Conservation (phyloP, 1,140 invertebrate species). For the Tetramorium parvispinum region DNA sequence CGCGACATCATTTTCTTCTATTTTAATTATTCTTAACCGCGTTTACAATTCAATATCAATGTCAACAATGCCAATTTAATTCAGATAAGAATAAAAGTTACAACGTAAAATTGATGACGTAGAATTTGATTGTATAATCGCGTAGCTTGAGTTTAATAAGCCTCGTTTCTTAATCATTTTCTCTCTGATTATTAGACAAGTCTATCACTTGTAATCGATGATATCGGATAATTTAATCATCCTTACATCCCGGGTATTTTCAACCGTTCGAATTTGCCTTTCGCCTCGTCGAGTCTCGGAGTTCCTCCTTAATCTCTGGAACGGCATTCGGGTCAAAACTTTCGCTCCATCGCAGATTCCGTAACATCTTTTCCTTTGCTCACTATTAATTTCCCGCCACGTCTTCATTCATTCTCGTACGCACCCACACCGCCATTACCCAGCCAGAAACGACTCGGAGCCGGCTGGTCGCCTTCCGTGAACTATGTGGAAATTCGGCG, state of each 20-base stretch:
- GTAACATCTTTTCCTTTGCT: slow-evolving; percentile 29
- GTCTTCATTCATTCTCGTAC: slow-evolving; percentile 50
- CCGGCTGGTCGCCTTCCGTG: background rate
- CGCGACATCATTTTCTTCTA: background rate
- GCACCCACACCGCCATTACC: slow-evolving; percentile 2
- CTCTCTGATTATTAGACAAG: slow-evolving; percentile 4
- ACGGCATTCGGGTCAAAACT: slow-evolving; percentile 44
- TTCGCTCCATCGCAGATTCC: slow-evolving; percentile 43
- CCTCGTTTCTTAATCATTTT: background rate
- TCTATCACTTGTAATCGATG: slow-evolving; percentile 29
- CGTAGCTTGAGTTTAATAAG: background rate
- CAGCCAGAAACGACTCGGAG: slow-evolving; percentile 13
- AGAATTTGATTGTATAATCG: background rate
- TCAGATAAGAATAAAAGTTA: background rate
- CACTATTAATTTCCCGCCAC: slow-evolving; percentile 56
- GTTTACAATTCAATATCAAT: background rate
- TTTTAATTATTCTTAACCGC: background rate
- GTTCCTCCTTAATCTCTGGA: slow-evolving; percentile 44
- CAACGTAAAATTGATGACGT: background rate
- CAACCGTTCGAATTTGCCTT: slow-evolving; percentile 17
- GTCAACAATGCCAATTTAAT: background rate
- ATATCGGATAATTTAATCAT: slow-evolving; percentile 50
- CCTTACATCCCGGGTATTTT: slow-evolving; percentile 18
- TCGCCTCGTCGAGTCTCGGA: slow-evolving; percentile 34
- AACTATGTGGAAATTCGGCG: slow-evolving; percentile 70